phyloP scores from a whole-genome alignment of 1,140 invertebrate species.

The Sitobion miscanthi region DNA sequence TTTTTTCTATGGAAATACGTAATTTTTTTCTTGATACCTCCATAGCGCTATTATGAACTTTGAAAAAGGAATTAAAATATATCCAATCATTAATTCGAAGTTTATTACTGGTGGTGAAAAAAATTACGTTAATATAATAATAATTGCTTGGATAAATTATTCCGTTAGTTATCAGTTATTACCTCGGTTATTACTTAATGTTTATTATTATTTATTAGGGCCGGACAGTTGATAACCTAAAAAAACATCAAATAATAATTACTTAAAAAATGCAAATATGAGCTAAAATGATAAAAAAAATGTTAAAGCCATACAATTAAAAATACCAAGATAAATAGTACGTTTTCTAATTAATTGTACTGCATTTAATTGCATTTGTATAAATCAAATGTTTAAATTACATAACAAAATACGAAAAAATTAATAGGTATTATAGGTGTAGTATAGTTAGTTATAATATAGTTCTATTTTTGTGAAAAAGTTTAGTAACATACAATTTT shows the following conservation, averaged over 20 bases:
- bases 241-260: background rate
- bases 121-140: background rate
- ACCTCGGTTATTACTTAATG: background rate
- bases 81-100: background rate
- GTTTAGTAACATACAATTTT: background rate
- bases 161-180: background rate
- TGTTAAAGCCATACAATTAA: background rate
- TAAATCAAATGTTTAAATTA: background rate
- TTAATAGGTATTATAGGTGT: background rate
- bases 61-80: background rate
- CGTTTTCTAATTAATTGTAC: background rate
- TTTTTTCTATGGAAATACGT: background rate
- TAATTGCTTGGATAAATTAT: background rate
- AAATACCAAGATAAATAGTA: background rate
- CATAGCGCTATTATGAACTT: background rate
- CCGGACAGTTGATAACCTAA: background rate
- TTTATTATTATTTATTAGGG: background rate
- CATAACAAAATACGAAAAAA: background rate
- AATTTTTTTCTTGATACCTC: background rate
- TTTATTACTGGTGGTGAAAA: background rate
- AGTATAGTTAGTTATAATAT: background rate
- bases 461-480: background rate
- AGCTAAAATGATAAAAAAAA: background rate
- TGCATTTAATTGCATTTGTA: background rate
- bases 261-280: background rate